Evolutionary conservation across 2,113 vertebrate species (phyloP), one percentile per base, ranked within the genome.

Genomic region (Oxyura jamaicensis): DNA sequence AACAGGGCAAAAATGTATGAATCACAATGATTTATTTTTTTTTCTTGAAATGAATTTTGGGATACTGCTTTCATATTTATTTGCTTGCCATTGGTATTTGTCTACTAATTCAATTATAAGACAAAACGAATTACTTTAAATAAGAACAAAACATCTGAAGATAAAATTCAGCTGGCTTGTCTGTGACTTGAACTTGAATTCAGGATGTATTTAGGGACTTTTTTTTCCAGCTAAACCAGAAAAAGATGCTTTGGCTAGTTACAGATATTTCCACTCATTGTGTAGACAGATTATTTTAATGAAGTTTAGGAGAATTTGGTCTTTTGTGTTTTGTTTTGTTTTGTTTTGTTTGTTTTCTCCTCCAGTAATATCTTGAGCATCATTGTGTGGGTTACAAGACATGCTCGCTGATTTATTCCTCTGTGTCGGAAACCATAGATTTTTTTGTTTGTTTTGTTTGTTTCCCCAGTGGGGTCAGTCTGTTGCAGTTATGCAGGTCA

Each of bases 401-500:
- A 4, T 74, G 75, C 22, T 73, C 3, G 3, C 79, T 46, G 60
- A 48, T 58, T 69, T 23, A 29, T 58, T 63, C 44, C 44, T 78
- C 8, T 72, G 13, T 2, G 0, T 39, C 50, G 52, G n/a, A 78
- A 19, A 33, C 52, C 36, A 55, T 5, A 23, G 50, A 9, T 86
- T 66, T 83, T 8, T 39, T 83, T 86, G 68, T 68, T 42, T 92
- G 10, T 50, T 50, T 48, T 97, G 72, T 87, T 39, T 95, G 77
- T 73, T 75, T 75, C n/a, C 84, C 17, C 92, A 99, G 99, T 99
- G 99, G 99, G 99, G 56, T 99, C 99, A 0, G 98, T 99, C 3
- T 99, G 99, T 95, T 99, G 99, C 97, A 98, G 99, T 88, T 99
- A 99, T 1, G 99, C 99, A 46, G 99, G 99, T 11, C 99, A 99